phyloP scores from a whole-genome alignment of 2,888 invertebrate genomes.

The Patella pellucida region DNA sequence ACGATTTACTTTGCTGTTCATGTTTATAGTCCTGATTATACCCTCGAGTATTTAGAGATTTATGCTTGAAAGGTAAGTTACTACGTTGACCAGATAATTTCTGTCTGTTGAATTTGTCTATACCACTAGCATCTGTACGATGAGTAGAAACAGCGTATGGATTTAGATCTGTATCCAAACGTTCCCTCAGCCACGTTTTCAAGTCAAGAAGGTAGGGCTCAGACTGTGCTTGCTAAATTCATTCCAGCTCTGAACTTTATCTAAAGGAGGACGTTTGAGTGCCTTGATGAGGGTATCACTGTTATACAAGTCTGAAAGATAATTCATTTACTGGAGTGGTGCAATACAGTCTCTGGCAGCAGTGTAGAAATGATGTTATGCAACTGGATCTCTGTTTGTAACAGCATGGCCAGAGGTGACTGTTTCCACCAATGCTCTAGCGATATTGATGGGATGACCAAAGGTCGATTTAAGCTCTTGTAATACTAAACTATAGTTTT shows the following conservation, averaged over 20 bases:
- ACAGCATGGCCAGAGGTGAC: not conserved
- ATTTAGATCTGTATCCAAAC: not conserved
- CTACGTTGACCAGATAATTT: no score
- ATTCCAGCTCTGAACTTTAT: not conserved
- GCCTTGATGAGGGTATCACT: not conserved
- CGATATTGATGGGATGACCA: not conserved
- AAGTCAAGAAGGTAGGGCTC: not conserved
- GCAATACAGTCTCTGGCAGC: no score
- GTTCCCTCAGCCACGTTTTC: not conserved
- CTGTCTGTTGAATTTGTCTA: not conserved
- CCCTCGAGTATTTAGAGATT: no score
- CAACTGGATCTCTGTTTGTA: not conserved
- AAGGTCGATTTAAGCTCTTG: not conserved
- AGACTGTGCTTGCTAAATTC: not conserved
- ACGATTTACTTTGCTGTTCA: no score
- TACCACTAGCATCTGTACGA: no score
- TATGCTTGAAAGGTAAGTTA: no score
- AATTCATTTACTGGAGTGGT: not conserved
- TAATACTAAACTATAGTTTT: not conserved
- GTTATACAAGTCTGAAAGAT: not conserved
- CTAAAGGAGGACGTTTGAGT: not conserved
- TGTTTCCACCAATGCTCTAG: not conserved
- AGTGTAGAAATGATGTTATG: no score
- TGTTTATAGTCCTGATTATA: no score
- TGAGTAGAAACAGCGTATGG: no score